phyloP scores from a whole-genome alignment of 2,888 invertebrate species.

The Seira ritae region DNA sequence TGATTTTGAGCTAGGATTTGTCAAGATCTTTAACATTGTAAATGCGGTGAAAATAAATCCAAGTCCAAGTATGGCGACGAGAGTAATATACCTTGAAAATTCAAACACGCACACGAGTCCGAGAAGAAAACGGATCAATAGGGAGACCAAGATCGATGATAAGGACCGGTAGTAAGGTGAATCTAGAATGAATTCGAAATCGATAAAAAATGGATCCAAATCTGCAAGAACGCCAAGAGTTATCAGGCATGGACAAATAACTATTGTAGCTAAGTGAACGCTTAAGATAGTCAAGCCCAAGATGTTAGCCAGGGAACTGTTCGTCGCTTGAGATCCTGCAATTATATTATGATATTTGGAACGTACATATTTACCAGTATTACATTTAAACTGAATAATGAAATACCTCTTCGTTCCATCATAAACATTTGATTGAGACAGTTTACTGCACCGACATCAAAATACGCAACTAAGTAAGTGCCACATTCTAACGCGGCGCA shows the following conservation, averaged over 20 bases:
- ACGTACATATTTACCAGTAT: not conserved
- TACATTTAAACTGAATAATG: too few relatives aligned
- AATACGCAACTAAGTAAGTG: not conserved
- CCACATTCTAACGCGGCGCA: not conserved
- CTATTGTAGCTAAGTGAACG: not conserved
- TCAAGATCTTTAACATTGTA: not conserved
- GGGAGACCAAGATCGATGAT: not conserved
- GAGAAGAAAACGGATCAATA: not conserved
- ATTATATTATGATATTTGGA: too few relatives aligned
- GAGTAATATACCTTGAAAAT: too few relatives aligned
- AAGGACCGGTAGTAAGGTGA: slow-evolving; percentile 2
- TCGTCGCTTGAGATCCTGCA: too few relatives aligned
- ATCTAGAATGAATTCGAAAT: slow-evolving; percentile 23
- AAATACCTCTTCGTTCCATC: slow-evolving; percentile 16
- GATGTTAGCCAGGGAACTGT: too few relatives aligned
- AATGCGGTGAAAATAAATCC: too few relatives aligned
- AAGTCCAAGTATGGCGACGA: too few relatives aligned
- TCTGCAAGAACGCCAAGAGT: not conserved
- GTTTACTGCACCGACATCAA: not conserved
- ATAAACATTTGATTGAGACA: not conserved
- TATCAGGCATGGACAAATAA: too few relatives aligned
- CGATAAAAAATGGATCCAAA: slow-evolving; percentile 30
- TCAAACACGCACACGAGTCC: not conserved
- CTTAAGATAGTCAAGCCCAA: not conserved
- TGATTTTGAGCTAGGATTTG: not conserved